Evolutionary conservation across 2,888 invertebrate genomes (phyloP), one percentile per base, ranked within the genome.

Genomic region (Steinernema hermaphroditum): DNA sequence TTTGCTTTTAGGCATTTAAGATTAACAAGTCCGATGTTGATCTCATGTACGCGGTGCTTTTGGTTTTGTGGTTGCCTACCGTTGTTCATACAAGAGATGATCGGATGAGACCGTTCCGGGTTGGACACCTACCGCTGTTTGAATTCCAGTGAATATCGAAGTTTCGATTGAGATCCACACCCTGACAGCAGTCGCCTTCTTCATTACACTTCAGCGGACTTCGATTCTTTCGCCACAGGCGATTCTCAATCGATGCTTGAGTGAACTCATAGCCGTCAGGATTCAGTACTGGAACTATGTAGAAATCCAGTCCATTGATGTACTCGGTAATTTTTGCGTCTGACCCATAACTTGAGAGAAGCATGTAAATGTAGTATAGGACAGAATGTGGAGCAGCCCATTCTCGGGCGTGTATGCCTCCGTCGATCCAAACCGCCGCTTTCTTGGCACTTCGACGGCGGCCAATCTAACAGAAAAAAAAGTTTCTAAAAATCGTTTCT

Each of bases 111-210:
- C n/a, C n/a, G n/a, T n/a, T n/a, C n/a, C n/a, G n/a, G n/a, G n/a
- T n/a, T n/a, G n/a, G n/a, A n/a, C n/a, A n/a, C n/a, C n/a, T n/a
- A n/a, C n/a, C n/a, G n/a, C n/a, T n/a, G n/a, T n/a, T n/a, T n/a
- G n/a, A n/a, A n/a, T n/a, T n/a, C n/a, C n/a, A n/a, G n/a, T n/a
- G n/a, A n/a, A n/a, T n/a, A 73, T 86, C 86, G 69, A 86, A 86
- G 75, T 86, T 86, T n/a, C 86, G 73, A 50, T 86, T 86, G 41
- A 86, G 75, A 70, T 86, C 86, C 22, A 86, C 86, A 16, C 86
- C 86, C 50, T 83, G 83, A 50, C 86, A 86, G 75, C 86, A 86
- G 1, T 24, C 34, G 4, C 16, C 24, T 32, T 0, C 6, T 22
- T 71, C 32, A 16, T 34, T 80, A 70, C 81, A 81, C 44, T 74